Evolutionary conservation across 2,113 vertebrate species (phyloP).

Genomic region (Xenopus borealis): DNA sequence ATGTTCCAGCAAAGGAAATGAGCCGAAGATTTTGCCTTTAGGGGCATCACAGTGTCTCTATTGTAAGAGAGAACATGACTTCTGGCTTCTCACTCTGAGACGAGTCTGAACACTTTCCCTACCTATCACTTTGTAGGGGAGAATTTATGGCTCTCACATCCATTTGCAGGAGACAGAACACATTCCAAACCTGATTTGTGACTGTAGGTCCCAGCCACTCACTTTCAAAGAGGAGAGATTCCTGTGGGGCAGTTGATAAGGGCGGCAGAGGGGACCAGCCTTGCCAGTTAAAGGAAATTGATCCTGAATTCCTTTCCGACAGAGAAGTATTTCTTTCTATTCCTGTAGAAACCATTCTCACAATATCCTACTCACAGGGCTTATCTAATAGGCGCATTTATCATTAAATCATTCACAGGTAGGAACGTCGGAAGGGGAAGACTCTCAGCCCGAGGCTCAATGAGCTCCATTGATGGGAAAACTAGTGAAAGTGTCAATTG

Average conservation of each 20-base stretch:
- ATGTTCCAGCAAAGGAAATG: conserved; percentile 75
- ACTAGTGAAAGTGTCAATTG: no score
- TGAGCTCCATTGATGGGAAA: no score
- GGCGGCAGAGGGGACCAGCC: conserved; percentile 25
- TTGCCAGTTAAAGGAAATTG: conserved; percentile 30
- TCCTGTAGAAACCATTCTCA: conserved; percentile 3
- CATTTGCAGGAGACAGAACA: conserved; percentile 74
- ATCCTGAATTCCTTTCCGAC: conserved; percentile 31
- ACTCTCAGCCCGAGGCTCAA: no score
- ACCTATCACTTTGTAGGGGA: conserved; percentile 69
- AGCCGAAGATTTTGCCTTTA: conserved; percentile 71
- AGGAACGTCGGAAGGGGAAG: neutral
- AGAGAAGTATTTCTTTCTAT: conserved; percentile 8
- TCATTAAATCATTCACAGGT: conserved; percentile 7
- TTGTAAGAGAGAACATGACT: conserved; percentile 77
- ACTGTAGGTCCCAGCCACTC: conserved; percentile 66
- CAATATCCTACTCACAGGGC: neutral
- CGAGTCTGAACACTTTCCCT: conserved; percentile 82
- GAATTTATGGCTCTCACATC: conserved; percentile 81
- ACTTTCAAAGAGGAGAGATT: conserved; percentile 46
- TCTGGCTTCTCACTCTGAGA: conserved; percentile 65
- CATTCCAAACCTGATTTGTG: conserved; percentile 81
- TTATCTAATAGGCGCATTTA: conserved; percentile 17
- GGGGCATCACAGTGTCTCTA: conserved; percentile 61
- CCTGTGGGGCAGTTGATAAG: conserved; percentile 53